Percentiles rank a stretch among this genome's conserved stretches.
These are phyloP conservation scores for Plectropomus leopardus DNA, from an alignment of 2,113 vertebrate genomes.

Conservation along the genomic window DNA sequence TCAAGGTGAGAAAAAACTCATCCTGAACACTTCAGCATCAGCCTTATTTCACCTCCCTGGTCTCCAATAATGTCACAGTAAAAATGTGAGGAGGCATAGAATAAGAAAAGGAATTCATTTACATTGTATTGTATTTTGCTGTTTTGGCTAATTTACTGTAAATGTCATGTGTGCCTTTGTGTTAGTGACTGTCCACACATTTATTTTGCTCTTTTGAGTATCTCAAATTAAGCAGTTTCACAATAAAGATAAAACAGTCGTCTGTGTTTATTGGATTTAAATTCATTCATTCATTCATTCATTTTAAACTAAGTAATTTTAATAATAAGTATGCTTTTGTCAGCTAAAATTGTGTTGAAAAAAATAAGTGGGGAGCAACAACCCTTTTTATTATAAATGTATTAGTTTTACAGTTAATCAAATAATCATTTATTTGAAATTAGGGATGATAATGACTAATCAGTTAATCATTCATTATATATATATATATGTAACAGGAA, in stretches of 20 bases:
- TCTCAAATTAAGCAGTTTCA: not conserved
- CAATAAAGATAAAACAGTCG: not conserved
- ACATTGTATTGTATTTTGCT: not conserved
- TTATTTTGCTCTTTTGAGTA: not conserved
- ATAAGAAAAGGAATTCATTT: not conserved
- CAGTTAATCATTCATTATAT: too few species aligned
- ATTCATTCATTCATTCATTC: too few species aligned
- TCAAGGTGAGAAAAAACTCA: slow-evolving; percentile 88
- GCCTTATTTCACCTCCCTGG: not conserved
- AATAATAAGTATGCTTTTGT: not conserved
- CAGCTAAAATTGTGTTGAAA: too few species aligned
- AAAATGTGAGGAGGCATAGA: not conserved
- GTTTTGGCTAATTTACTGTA: not conserved
- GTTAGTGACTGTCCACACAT: not conserved
- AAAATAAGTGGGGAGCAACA: not conserved
- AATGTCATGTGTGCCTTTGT: not conserved
- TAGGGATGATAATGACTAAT: too few species aligned
- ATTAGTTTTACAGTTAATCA: not conserved
- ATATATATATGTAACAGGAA: too few species aligned
- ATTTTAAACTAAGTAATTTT: not conserved
- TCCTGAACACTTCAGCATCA: not conserved
- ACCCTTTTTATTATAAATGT: not conserved
- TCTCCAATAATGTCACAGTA: not conserved
- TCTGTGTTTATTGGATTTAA: not conserved
- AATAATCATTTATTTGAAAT: not conserved